Evolutionary conservation across 2,113 vertebrate species (phyloP), one percentile per base, ranked within the genome.

Genomic region (Electrona antarctica): DNA sequence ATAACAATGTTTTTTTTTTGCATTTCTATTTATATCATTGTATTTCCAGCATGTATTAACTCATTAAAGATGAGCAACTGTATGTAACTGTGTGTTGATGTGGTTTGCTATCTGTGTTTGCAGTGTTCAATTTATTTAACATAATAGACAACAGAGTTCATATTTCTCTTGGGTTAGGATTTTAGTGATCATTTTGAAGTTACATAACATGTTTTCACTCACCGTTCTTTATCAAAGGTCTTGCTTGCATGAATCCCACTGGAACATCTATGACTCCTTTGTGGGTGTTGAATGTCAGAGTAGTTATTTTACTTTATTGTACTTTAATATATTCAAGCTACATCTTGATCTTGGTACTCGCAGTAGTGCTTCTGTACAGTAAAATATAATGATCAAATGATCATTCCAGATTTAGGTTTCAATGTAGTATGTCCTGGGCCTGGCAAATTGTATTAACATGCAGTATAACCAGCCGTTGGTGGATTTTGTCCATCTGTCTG

Each of bases 251-350:
- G 8, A 3, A n/a, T 62, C 41, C 15, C 73, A 9, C 73, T 67
- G 48, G 13, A 55, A 59, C 57, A 49, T 73, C 29, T 59, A 54
- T 79, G 73, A 73, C 56, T 79, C 46, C 48, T 3, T 14, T 65
- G 87, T 87, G 75, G 85, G 75, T 73, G 85, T 84, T 87, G 77
- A 50, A 83, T 85, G 82, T 80, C 79, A 87, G 62, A 80, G 82
- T 78, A 77, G 59, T 62, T 84, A 71, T 60, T 72, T 69, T 80
- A 82, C 33, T 64, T 67, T 63, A 69, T 69, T 70, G 21, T 71
- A 74, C 83, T 71, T 76, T 29, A 46, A 79, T 85, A 69, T 60
- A 75, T 64, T 51, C 71, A 58, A 77, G 48, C 52, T 55, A 50
- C 48, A 45, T 60, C 70, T 8, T 51, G 21, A 55, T 67, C 79